Base-by-base conservation (phyloP, 1,140 invertebrate species). In the Gonatopus flavifemur region DNA sequence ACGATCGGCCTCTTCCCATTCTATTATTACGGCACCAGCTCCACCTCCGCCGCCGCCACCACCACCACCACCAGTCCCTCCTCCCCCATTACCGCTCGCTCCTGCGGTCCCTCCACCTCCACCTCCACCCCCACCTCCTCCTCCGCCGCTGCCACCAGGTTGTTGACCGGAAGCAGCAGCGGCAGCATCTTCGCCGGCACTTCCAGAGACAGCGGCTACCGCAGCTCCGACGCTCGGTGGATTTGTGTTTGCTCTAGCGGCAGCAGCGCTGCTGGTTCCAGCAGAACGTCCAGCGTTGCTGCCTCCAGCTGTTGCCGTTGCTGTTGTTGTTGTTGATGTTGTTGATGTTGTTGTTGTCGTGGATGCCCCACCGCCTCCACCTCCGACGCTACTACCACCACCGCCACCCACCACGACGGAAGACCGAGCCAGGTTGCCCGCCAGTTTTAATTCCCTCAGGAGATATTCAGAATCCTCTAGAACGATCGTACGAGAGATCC, bases 1-100 rank as follows among this genome's bases (percentile, higher is more conserved):
- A 64, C 91, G 85, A 74, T 94, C 92, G 64, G 86, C 87, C 79
- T 92, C 90, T 69, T 93, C 91, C 88, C 90, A 93, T 64, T 92
- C 89, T 73, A 89, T 84, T 73, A 88, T 82, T 66, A 71, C 60
- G 18, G 59, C 55, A n/a, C 49, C 49, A 8, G 52, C 57, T 15
- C 52, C 51, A 0, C 52, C 25, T 0, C 42, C 48, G 3, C 13
- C 47, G 9, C 39, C 42, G 12, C 49, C 49, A 20, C 67, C 65
- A 65, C 68, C 64, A 64, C 71, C 57, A 64, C 66, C 57, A 25
- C 55, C 57, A 24, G 56, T 48, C 16, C 55, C 41, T 3, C 35
- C 40, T 24, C 33, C 40, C 21, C 49, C 45, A 33, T 52, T 55
- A 32, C 50, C 48, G 18, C 50, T 52, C 24, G 46, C 46, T 13